Conservation (phyloP, 92 coral and sea anemone species). For the Ricordea florida region DNA sequence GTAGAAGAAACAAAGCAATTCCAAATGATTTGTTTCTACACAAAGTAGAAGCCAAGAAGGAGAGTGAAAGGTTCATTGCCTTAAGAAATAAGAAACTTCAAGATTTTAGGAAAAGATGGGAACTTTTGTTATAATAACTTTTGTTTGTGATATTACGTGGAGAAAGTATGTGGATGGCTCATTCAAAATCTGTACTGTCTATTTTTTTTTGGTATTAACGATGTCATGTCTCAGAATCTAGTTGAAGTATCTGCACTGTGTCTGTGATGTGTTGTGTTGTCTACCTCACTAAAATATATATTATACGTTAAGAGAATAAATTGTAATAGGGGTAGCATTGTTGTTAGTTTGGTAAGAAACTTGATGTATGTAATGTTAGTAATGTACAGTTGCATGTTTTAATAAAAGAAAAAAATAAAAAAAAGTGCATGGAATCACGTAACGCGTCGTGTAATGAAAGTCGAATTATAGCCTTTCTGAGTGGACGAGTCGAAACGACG, state of each 20-base stretch:
- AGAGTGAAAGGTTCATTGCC: background rate
- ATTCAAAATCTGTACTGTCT: background rate
- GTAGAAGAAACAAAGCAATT: slow-evolving; percentile 6
- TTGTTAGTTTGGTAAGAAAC: too few species aligned
- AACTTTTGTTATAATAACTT: background rate
- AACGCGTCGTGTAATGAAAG: too few species aligned
- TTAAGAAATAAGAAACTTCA: background rate
- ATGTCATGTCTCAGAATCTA: background rate
- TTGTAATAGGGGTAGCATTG: too few species aligned
- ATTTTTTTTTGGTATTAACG: too few species aligned
- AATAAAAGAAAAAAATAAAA: too few species aligned
- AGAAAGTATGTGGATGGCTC: slow-evolving; percentile 8
- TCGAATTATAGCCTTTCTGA: too few species aligned
- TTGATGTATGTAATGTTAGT: too few species aligned
- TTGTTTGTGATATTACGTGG: background rate
- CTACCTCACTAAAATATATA: too few species aligned
- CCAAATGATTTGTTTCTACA: background rate
- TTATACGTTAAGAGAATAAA: too few species aligned
- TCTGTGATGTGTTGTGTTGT: slow-evolving; percentile 1
- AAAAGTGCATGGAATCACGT: too few species aligned
- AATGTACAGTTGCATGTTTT: too few species aligned
- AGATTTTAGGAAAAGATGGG: slow-evolving; percentile 10
- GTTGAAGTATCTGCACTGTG: slow-evolving; percentile 3
- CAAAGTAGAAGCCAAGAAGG: background rate
- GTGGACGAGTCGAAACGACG: too few species aligned